Percentiles rank a stretch among this genome's conserved stretches.
Conservation (phyloP, 2,797 vertebrate genomes). For the Rhinophrynus dorsalis region DNA sequence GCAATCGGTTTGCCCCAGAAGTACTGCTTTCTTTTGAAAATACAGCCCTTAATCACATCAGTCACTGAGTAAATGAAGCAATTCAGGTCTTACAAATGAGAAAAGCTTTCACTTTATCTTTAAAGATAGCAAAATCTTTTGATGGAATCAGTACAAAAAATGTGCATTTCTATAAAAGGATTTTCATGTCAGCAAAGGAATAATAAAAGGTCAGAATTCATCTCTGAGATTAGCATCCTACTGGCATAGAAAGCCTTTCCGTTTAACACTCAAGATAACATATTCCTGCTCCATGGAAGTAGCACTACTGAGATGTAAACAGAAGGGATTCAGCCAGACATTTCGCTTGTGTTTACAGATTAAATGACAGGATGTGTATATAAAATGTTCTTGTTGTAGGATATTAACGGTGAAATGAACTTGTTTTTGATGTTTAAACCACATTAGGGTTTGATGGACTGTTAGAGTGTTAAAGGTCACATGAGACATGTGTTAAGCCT, state of each 20-base stretch:
- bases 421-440: conserved; percentile 71
- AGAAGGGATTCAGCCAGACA: conserved; percentile 64
- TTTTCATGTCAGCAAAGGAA: conserved; percentile 62
- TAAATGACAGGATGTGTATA: conserved; percentile 79
- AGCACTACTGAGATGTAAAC: conserved; percentile 69
- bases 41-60: too few species aligned
- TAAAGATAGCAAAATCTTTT: conserved; percentile 60
- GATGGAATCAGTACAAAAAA: conserved; percentile 62
- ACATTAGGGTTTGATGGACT: conserved; percentile 74
- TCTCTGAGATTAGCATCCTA: conserved; percentile 53
- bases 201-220: conserved; percentile 53
- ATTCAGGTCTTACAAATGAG: conserved; percentile 45
- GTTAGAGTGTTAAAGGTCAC: conserved; percentile 69
- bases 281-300: conserved; percentile 62
- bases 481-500: conserved; percentile 60
- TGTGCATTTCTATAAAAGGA: conserved; percentile 60
- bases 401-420: conserved; percentile 73
- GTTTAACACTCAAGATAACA: conserved; percentile 62
- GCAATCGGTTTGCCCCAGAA: too few species aligned
- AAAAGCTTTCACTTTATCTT: conserved; percentile 56
- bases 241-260: conserved; percentile 53
- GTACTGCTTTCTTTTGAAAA: too few species aligned
- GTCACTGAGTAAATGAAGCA: conserved; percentile 14
- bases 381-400: conserved; percentile 69
- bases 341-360: conserved; percentile 75